phyloP scores from a whole-genome alignment of 2,113 vertebrate species.

The Laticauda laticaudata region DNA sequence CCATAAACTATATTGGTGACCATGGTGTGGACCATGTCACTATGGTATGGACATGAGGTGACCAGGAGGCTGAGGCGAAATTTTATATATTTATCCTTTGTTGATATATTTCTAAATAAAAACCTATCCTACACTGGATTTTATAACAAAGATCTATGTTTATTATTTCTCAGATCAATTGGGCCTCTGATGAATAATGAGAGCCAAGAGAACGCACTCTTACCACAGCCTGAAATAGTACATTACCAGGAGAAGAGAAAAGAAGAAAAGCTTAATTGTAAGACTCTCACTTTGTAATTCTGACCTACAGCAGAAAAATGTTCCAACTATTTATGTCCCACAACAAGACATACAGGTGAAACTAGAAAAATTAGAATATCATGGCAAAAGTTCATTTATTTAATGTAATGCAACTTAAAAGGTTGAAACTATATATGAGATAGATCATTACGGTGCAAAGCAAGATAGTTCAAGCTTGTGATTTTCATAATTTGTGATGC shows the following conservation, averaged over 20 bases:
- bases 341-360: neutral
- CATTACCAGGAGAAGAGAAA: neutral
- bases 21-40: too few species aligned
- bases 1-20: too few species aligned
- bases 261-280: neutral
- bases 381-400: too few species aligned
- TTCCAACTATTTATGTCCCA: neutral
- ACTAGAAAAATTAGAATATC: too few species aligned
- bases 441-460: too few species aligned
- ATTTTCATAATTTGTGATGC: too few species aligned
- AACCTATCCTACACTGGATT: neutral
- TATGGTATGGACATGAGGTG: neutral
- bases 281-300: neutral
- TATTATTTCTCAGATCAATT: neutral
- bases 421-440: too few species aligned
- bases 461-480: too few species aligned
- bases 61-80: neutral
- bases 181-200: neutral
- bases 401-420: too few species aligned
- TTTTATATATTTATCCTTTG: neutral
- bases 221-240: neutral
- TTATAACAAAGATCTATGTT: neutral
- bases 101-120: neutral
- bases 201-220: neutral
- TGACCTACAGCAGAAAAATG: neutral